Base-by-base conservation (phyloP, 2,888 invertebrate genomes). In the Malachius bipustulatus region DNA sequence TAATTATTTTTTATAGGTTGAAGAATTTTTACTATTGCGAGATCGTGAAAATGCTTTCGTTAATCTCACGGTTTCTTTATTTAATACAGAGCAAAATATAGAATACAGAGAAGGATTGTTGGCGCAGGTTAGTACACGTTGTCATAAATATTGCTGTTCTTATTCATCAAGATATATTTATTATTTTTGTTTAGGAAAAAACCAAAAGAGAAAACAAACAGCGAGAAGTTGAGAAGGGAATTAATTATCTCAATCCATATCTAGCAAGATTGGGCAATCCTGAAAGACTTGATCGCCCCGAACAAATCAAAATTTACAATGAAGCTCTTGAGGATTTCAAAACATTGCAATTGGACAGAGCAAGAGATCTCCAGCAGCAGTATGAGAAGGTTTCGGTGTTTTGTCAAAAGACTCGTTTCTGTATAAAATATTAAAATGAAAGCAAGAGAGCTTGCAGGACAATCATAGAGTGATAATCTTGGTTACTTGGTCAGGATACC, bases 331-430 rank as follows among this genome's bases (percentile, higher is more conserved):
- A 65, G 34, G 82, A 83, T 51, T 76, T 80, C 46, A 78, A 76
- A 49, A 60, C 70, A 0, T 65, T 70, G 16, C 68, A 77, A 40
- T 60, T 80, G 3, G 64, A 67, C 0, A 62, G 81, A 26, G 76
- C 81, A 10, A 73, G 71, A 41, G 57, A 70, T 19, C 70, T 84
- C 14, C 77, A 81, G 46, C 64, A 64, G 14, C 66, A 73, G 43
- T 80, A 77, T 52, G 77, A 82, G 46, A 64, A 66, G 63, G 77
- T 77, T n/a, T n/a, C n/a, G n/a, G n/a, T n/a, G n/a, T n/a, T n/a
- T n/a, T n/a, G n/a, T n/a, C n/a, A n/a, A n/a, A n/a, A n/a, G n/a
- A n/a, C n/a, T n/a, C n/a, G n/a, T n/a, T n/a, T n/a, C n/a, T n/a
- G n/a, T n/a, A n/a, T n/a, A n/a, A n/a, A n/a, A n/a, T n/a, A n/a